These are phyloP conservation scores for Chalcis sispes DNA, from an alignment of 2,888 invertebrate species.

Conservation along the genomic window DNA sequence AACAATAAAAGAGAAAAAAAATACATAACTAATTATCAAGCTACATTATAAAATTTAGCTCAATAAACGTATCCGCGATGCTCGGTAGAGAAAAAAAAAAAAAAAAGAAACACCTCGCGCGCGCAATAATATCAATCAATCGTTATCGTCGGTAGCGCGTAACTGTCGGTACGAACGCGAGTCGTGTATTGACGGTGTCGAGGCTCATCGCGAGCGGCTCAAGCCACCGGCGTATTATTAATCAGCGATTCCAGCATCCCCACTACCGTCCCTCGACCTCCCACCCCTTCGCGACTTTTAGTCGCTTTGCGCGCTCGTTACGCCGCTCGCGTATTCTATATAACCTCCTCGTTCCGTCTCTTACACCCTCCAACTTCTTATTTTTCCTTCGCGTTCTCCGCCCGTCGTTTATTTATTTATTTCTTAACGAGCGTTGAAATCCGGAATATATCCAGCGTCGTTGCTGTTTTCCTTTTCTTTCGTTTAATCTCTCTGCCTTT, in stretches of 20 bases:
- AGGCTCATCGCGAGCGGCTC: conserved; percentile 52
- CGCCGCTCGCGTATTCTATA: conserved; percentile 23
- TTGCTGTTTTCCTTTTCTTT: no score
- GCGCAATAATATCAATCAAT: no score
- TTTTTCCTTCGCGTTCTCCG: not conserved
- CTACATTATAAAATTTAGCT: no score
- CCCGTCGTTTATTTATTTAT: not conserved
- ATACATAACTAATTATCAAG: no score
- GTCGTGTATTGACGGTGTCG: conserved; percentile 38
- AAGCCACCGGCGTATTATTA: no score
- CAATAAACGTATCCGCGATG: no score
- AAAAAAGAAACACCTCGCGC: no score
- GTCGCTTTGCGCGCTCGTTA: conserved; percentile 13
- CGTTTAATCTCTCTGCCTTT: no score
- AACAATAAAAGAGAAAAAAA: no score
- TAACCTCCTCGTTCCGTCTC: conserved; percentile 5
- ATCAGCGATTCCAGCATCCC: not conserved
- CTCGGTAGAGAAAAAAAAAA: no score
- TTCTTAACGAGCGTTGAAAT: no score
- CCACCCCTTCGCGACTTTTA: conserved; percentile 12
- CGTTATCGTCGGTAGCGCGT: not conserved
- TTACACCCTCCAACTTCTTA: not conserved
- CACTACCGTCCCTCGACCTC: not conserved
- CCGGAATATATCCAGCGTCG: no score
- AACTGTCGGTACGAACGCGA: conserved; percentile 25